These are phyloP conservation scores for Prietella phreatophila DNA, from an alignment of 2,113 vertebrate genomes.

Conservation along the genomic window DNA sequence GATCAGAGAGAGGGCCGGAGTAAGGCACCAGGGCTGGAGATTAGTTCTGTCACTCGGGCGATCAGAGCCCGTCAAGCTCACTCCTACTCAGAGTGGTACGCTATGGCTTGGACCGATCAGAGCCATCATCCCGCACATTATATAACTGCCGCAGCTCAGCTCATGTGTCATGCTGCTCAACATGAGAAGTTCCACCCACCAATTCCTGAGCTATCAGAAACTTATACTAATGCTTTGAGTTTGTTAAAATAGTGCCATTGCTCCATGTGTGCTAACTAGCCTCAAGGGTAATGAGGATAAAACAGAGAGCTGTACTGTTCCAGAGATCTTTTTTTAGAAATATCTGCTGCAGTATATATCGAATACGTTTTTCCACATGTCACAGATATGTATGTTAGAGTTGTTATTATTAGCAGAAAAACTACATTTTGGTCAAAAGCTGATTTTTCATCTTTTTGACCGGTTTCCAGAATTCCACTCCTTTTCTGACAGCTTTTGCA, in stretches of 20 bases:
- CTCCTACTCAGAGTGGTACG: conserved; percentile 48
- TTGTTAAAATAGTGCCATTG: conserved; percentile 28
- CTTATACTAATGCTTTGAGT: conserved; percentile 46
- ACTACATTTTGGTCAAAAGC: too few relatives aligned
- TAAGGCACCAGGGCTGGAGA: conserved; percentile 63
- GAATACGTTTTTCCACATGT: not conserved
- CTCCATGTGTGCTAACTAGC: conserved; percentile 24
- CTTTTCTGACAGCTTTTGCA: not conserved
- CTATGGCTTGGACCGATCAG: conserved; percentile 33
- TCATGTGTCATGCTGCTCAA: conserved; percentile 20
- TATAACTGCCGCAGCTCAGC: conserved; percentile 26
- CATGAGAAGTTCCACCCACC: conserved; percentile 45
- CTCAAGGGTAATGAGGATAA: not conserved
- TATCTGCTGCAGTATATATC: not conserved
- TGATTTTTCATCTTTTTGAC: not conserved
- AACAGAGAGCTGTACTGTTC: not conserved
- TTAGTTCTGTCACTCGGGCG: conserved; percentile 73
- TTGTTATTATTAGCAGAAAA: too few relatives aligned
- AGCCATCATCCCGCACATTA: conserved; percentile 11
- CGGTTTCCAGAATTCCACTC: not conserved
- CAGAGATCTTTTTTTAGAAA: not conserved
- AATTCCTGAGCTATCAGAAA: conserved; percentile 41
- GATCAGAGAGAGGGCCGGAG: conserved; percentile 74
- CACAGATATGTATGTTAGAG: not conserved
- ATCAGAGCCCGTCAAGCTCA: conserved; percentile 68